These are phyloP conservation scores for Pocillopora damicornis DNA, from an alignment of 64 coral and sea anemone genomes.

Conservation along the genomic window DNA sequence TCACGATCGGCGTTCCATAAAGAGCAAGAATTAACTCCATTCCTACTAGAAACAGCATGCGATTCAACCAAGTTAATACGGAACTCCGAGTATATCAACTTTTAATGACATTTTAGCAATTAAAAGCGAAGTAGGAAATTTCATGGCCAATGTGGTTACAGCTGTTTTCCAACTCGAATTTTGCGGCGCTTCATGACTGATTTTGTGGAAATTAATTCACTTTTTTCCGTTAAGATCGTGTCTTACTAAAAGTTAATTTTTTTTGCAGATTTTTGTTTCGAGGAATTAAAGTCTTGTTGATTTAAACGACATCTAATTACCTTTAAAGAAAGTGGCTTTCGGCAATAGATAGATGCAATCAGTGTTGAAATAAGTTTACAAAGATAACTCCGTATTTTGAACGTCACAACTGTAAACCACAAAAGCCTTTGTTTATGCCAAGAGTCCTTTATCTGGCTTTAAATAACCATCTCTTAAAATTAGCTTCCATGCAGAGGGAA, in stretches of 20 bases:
- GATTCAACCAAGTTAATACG: not conserved
- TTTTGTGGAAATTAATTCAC: not conserved
- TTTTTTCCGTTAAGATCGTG: not conserved
- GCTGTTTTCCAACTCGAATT: not conserved
- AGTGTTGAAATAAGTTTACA: not conserved
- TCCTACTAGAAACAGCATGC: not conserved
- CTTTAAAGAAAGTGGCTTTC: not conserved
- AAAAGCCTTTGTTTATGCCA: slow-evolving; percentile 4
- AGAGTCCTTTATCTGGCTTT: not conserved
- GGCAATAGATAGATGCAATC: not conserved
- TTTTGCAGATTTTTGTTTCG: not conserved
- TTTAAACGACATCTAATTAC: not conserved
- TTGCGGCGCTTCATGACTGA: not conserved
- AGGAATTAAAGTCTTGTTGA: not conserved
- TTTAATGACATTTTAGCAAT: slow-evolving; percentile 36
- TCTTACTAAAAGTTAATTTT: not conserved
- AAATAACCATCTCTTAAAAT: slow-evolving; percentile 9
- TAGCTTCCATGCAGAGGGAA: not conserved
- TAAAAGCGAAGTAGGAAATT: slow-evolving; percentile 4
- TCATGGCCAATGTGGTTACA: slow-evolving; percentile 1
- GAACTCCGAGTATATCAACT: slow-evolving; percentile 20
- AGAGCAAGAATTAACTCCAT: not conserved
- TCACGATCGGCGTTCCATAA: not conserved
- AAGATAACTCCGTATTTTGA: slow-evolving; percentile 8
- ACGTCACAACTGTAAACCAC: not conserved